A percentile compares a stretch with the other conserved stretches of the same genome.
These are phyloP conservation scores for Notothenia coriiceps DNA, from an alignment of 2,113 vertebrate genomes.

Conservation along the genomic window DNA sequence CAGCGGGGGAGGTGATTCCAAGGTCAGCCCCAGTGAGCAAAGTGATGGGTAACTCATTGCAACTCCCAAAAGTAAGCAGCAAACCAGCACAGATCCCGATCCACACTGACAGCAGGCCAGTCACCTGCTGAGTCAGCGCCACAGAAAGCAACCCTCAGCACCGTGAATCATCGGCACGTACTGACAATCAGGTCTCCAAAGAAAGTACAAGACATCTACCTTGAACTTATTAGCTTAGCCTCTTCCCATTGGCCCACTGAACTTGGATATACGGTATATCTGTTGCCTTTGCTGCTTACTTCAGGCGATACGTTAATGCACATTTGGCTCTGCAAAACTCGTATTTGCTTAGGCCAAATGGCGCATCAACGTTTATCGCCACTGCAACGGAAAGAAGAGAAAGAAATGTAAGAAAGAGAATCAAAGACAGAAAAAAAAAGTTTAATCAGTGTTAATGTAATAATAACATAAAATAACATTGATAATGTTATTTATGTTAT, in stretches of 20 bases:
- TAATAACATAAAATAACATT: constrained; percentile 99
- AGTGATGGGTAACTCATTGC: constrained; percentile 99
- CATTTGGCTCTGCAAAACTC: constrained; percentile 99
- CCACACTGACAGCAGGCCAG: constrained; percentile 56
- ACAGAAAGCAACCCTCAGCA: constrained; percentile 28
- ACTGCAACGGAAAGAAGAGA: constrained; percentile 89
- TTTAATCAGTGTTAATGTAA: constrained; percentile 99
- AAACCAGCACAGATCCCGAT: constrained; percentile 90
- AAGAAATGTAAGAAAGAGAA: constrained; percentile 84
- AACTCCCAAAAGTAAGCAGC: constrained; percentile 98
- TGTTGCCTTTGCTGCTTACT: constrained; percentile 99
- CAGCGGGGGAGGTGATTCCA: constrained; percentile 99
- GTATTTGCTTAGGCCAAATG: constrained; percentile 99
- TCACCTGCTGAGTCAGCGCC: constrained; percentile 70
- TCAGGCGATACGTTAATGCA: constrained; percentile 99
- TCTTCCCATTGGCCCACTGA: constrained; percentile 54
- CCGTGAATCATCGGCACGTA: constrained; percentile 37
- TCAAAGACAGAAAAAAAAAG: constrained; percentile 87
- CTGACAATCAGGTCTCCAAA: constrained; percentile 18
- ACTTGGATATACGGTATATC: constrained; percentile 57
- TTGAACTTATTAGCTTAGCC: constrained; percentile 26
- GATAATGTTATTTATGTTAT: constrained; percentile 99
- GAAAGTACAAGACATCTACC: not conserved
- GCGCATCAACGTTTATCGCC: constrained; percentile 99
- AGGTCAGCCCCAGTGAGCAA: constrained; percentile 99